phyloP scores from a whole-genome alignment of 1,140 invertebrate species.

The Drosophila setifemur region DNA sequence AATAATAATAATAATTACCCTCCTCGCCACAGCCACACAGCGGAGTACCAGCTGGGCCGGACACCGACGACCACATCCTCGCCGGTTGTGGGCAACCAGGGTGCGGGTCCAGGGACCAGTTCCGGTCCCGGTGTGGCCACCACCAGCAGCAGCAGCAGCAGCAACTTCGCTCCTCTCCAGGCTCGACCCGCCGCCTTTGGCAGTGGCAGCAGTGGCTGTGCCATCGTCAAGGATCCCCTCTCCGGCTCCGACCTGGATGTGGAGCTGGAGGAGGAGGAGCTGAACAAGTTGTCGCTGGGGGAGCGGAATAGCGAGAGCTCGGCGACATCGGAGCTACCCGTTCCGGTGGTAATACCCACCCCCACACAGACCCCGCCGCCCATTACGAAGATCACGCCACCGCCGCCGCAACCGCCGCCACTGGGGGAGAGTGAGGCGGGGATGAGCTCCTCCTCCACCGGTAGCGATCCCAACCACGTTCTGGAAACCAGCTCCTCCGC shows the following conservation, averaged over 20 bases:
- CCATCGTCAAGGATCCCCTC: constrained; percentile 50
- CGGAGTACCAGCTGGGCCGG: constrained; percentile 34
- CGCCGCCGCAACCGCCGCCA: constrained; percentile 39
- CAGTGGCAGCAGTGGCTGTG: constrained; percentile 1
- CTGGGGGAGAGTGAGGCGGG: constrained; percentile 30
- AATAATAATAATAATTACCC: too few relatives aligned
- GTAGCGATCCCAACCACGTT: constrained; percentile 3
- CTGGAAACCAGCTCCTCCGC: not conserved
- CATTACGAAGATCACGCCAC: constrained; percentile 52
- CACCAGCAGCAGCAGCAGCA: constrained; percentile 6
- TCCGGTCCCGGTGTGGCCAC: not conserved
- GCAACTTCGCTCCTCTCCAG: constrained; percentile 7
- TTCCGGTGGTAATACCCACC: constrained; percentile 14
- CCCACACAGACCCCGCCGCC: constrained; percentile 49
- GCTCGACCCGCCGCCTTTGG: constrained; percentile 6
- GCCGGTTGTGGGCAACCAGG: constrained; percentile 7
- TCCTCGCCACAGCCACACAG: constrained; percentile 13
- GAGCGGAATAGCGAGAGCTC: constrained; percentile 45
- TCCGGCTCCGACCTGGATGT: constrained; percentile 31
- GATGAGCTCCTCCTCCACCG: too few relatives aligned
- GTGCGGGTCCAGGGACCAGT: not conserved
- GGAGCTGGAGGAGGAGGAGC: constrained; percentile 56
- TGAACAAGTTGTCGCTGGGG: constrained; percentile 41
- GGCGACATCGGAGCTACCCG: constrained; percentile 38
- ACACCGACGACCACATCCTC: constrained; percentile 22